Conservation (phyloP, 1,140 invertebrate genomes). For the Magallana angulata region DNA sequence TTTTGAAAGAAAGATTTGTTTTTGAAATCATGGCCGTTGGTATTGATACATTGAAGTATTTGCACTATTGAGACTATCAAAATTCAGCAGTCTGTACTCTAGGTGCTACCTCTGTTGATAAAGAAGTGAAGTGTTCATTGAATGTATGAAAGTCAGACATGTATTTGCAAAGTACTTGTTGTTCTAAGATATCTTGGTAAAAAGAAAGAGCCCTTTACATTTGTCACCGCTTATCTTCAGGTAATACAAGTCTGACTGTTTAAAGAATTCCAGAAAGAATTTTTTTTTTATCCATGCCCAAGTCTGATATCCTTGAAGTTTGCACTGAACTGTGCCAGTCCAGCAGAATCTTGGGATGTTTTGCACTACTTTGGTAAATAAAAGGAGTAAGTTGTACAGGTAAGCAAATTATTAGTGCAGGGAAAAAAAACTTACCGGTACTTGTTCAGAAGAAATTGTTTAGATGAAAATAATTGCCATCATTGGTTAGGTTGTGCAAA, state of each 20-base stretch:
- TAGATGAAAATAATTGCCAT: too few species aligned
- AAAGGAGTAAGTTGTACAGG: too few species aligned
- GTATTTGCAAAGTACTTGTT: constrained; percentile 36
- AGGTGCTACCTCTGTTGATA: background rate
- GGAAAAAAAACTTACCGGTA: too few species aligned
- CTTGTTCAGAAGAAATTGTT: too few species aligned
- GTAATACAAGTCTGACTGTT: background rate
- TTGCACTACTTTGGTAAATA: too few species aligned
- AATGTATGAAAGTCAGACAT: constrained; percentile 20
- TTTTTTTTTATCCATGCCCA: background rate
- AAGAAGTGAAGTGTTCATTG: background rate
- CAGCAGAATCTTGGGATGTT: too few species aligned
- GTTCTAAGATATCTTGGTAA: constrained; percentile 26
- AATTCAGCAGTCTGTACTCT: background rate
- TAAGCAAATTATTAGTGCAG: too few species aligned
- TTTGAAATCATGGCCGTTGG: background rate
- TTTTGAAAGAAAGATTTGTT: background rate
- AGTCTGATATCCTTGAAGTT: constrained; percentile 19
- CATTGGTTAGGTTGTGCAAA: too few species aligned
- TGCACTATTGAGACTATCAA: background rate
- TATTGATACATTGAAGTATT: constrained; percentile 23
- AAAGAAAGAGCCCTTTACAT: constrained; percentile 27
- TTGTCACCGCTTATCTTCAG: constrained; percentile 23
- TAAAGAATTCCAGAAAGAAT: constrained; percentile 17
- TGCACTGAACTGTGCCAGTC: background rate